Base-by-base conservation (phyloP, 2,888 invertebrate genomes). In the Eubasilissa splendida region DNA sequence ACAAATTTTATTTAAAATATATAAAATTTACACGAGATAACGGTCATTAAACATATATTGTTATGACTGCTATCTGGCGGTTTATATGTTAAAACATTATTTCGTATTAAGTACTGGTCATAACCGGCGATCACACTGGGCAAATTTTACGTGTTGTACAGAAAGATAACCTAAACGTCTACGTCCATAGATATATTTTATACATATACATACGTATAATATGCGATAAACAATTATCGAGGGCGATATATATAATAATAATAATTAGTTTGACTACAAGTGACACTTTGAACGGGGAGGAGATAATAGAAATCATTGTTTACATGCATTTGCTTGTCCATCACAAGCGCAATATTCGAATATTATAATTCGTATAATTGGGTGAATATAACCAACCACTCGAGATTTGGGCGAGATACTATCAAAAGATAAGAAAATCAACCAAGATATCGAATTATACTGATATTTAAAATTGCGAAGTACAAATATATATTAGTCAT, bases 221-320 rank as follows among this genome's bases (percentile, higher is more conserved):
- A 42, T 42, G 42, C 42, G 42, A 42, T 42, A 42, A 42, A 42
- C 42, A 42, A 42, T 42, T 1, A 42, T 42, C n/a, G 58, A 58
- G 58, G 58, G n/a, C 58, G 58, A 58, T 58, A 58, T 2, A 4
- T 58, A 42, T 42, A 42, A 42, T 42, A n/a, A n/a, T n/a, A n/a
- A n/a, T n/a, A 58, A n/a, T 58, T 58, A n/a, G 58, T 58, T 8
- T 9, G 9, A n/a, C 4, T n/a, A 7, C 42, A 7, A n/a, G 58
- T 58, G 58, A n/a, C n/a, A 58, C 58, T 58, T 58, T 58, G 58
- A 58, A 58, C 58, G 58, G 58, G n/a, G 58, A 58, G 11, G 42
- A 42, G 42, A 42, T 42, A 42, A 42, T 42, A 58, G 42, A 42
- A n/a, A 58, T n/a, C 11, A 58, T n/a, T 58, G 58, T 58, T 58